Percentiles rank a stretch among this genome's conserved stretches.
Conservation (phyloP, 2,113 vertebrate genomes). For the Ia io region DNA sequence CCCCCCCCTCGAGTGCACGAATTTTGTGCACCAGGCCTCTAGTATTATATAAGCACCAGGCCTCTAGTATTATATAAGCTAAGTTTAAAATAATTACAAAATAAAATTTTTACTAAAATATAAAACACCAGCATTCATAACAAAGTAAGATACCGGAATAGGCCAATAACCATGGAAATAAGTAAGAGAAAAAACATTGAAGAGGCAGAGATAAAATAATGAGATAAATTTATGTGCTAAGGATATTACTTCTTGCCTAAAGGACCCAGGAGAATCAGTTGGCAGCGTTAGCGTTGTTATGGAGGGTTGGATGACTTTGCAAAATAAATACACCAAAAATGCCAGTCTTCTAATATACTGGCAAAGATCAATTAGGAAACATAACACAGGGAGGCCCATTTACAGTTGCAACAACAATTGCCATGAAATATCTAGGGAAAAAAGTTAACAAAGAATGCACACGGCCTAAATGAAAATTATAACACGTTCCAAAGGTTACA, state of each 20-base stretch:
- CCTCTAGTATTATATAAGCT: background rate
- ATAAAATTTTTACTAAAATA: background rate
- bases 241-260: background rate
- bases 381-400: background rate
- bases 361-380: background rate
- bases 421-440: background rate
- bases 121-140: background rate
- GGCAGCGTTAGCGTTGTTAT: background rate
- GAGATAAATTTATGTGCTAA: slow-evolving; percentile 36
- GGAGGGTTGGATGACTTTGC: background rate
- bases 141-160: background rate
- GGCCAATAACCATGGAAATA: background rate
- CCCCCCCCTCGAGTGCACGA: no score
- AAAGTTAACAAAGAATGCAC: background rate
- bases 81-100: slow-evolving; percentile 3
- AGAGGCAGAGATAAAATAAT: slow-evolving; percentile 1
- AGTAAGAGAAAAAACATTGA: background rate
- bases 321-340: background rate
- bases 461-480: background rate
- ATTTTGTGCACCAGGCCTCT: no score
- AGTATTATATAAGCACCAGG: background rate
- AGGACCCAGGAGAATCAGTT: background rate
- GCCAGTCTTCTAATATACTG: background rate
- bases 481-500: background rate
- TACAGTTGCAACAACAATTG: background rate